phyloP scores from a whole-genome alignment of 2,797 vertebrate species.

The Allenopithecus nigroviridis region DNA sequence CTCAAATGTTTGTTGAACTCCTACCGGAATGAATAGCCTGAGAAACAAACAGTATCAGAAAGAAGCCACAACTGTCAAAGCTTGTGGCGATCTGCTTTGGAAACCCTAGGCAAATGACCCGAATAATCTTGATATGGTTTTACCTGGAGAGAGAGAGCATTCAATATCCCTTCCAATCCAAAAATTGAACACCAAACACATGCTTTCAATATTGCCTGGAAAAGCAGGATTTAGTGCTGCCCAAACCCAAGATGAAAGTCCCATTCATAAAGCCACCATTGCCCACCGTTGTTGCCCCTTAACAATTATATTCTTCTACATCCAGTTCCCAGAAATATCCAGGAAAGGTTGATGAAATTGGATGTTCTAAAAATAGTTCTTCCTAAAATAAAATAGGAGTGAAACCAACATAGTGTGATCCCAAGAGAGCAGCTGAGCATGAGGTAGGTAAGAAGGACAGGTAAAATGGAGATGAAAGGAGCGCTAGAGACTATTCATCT shows the following conservation, averaged over 20 bases:
- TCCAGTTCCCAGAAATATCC: background rate
- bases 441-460: background rate
- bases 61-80: background rate
- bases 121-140: slow-evolving; percentile 1
- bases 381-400: slow-evolving; percentile 52
- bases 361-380: slow-evolving; percentile 39
- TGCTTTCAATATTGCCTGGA: background rate
- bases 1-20: background rate
- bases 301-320: background rate
- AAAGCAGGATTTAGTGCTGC: background rate
- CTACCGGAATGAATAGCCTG: background rate
- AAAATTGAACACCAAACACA: background rate
- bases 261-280: background rate
- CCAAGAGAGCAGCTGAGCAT: background rate
- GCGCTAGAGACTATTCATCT: background rate
- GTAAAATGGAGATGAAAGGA: background rate
- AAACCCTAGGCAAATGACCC: background rate
- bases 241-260: background rate
- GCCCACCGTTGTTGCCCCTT: background rate
- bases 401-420: background rate
- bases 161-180: background rate
- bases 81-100: background rate
- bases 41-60: background rate
- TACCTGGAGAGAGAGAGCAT: background rate
- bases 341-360: background rate